phyloP scores from a whole-genome alignment of 2,113 vertebrate species.

The Vombatus ursinus region DNA sequence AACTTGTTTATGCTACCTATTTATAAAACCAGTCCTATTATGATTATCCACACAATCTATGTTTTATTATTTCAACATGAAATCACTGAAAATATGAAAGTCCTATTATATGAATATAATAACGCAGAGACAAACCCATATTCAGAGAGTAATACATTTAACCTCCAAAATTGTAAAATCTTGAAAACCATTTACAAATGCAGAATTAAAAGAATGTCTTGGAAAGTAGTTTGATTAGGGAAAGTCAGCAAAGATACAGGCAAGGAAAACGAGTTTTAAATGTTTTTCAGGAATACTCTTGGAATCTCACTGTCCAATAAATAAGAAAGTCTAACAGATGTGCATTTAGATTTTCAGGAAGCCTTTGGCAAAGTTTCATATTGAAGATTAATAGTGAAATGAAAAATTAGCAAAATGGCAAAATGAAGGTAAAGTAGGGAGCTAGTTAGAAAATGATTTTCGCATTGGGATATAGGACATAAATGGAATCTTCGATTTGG shows the following conservation, averaged over 20 bases:
- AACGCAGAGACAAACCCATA: neutral
- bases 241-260: neutral
- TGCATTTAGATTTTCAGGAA: constrained; percentile 8
- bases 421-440: neutral
- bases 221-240: neutral
- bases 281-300: constrained; percentile 4
- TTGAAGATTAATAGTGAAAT: neutral
- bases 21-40: neutral
- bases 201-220: constrained; percentile 9
- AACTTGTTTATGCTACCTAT: neutral
- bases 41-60: neutral
- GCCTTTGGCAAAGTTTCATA: neutral
- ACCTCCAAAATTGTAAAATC: neutral
- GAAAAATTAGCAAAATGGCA: neutral
- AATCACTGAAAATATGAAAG: neutral
- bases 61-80: neutral
- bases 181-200: constrained; percentile 10
- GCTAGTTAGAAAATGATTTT: neutral
- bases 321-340: neutral
- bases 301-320: neutral
- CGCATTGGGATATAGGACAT: neutral
- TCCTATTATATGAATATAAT: neutral
- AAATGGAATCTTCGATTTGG: constrained; percentile 13
- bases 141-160: neutral
- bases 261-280: neutral